Evolutionary conservation across 2,113 vertebrate species (phyloP).

Genomic region (Mugil cephalus): DNA sequence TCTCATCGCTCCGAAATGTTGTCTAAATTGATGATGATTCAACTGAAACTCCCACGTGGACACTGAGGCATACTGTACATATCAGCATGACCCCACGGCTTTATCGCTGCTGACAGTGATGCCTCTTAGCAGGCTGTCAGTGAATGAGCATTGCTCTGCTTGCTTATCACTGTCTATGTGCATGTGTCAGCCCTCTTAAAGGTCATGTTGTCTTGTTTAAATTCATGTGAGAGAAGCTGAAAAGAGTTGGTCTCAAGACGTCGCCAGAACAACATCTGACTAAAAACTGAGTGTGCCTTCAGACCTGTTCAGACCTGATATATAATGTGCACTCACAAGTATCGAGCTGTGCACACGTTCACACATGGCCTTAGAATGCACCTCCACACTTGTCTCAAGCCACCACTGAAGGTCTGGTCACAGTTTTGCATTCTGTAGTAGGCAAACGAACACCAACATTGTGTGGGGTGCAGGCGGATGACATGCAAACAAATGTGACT

Average conservation of each 20-base stretch:
- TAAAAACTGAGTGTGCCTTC: no score
- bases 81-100: slow-evolving; percentile 22
- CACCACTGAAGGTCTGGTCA: no score
- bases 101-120: slow-evolving; percentile 50
- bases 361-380: no score
- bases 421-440: no score
- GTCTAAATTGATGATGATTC: background rate
- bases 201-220: slow-evolving; percentile 37
- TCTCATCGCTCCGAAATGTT: background rate
- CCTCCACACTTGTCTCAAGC: no score
- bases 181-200: slow-evolving; percentile 7
- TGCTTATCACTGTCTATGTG: slow-evolving; percentile 7
- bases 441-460: no score
- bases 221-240: slow-evolving; percentile 27
- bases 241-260: slow-evolving; percentile 19
- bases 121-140: slow-evolving; percentile 37
- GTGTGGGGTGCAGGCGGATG: no score
- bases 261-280: slow-evolving; percentile 10
- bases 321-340: no score
- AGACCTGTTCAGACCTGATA: no score
- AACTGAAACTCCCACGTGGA: background rate
- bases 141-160: background rate
- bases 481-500: no score
- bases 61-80: background rate
- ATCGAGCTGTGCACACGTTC: no score